Percentiles rank a stretch among this genome's conserved stretches.
phyloP scores from a whole-genome alignment of 2,113 vertebrate species.

The Callocephalon fimbriatum region DNA sequence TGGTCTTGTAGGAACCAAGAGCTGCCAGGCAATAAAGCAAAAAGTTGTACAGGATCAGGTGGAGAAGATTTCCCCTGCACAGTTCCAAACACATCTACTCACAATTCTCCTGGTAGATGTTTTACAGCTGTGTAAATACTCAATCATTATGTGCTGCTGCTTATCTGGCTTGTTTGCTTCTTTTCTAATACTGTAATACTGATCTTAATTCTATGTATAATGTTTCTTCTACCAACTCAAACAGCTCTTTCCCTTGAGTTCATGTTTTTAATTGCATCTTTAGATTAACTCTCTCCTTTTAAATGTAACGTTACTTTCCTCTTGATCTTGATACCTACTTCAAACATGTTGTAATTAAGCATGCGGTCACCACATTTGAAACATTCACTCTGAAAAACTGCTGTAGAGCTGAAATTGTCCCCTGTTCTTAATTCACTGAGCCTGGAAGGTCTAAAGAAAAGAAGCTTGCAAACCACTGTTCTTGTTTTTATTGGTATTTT shows the following conservation, averaged over 20 bases:
- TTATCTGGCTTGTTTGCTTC: conserved; percentile 11
- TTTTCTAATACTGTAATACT: neutral
- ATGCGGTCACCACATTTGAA: neutral
- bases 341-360: neutral
- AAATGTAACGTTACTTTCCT: neutral
- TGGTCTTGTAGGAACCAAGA: neutral
- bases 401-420: neutral
- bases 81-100: neutral
- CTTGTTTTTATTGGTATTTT: neutral
- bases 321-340: neutral
- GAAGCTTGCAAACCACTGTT: neutral
- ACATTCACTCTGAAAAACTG: neutral
- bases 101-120: neutral
- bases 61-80: neutral
- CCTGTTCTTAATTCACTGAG: neutral
- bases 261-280: conserved; percentile 11
- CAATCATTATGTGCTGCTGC: neutral
- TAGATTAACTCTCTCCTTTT: neutral
- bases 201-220: conserved; percentile 12
- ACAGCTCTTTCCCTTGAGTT: conserved; percentile 9
- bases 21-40: neutral
- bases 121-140: conserved; percentile 44
- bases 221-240: neutral
- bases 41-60: neutral
- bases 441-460: neutral